Evolutionary conservation across 2,113 vertebrate species (phyloP).

Genomic region (Opisthocomus hoazin): DNA sequence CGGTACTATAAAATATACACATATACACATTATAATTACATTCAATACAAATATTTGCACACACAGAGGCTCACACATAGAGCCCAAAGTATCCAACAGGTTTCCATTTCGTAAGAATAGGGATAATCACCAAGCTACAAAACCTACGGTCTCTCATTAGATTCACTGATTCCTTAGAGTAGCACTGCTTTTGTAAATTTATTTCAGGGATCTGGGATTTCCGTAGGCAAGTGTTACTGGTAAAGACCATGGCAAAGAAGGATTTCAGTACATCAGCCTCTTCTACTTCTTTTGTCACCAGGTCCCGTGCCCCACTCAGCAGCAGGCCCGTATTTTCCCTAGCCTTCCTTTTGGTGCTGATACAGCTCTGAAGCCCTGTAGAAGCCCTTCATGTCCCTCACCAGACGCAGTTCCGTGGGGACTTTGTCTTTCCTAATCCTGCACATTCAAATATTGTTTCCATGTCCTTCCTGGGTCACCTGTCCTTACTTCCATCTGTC

Average conservation of each 20-base stretch:
- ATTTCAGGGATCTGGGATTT: background rate
- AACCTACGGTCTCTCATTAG: background rate
- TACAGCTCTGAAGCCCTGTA: background rate
- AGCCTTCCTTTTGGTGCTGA: background rate
- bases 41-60: background rate
- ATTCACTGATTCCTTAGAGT: background rate
- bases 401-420: background rate
- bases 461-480: background rate
- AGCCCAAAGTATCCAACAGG: background rate
- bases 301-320: background rate
- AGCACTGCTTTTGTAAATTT: background rate
- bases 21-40: background rate
- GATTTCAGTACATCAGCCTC: accelerated
- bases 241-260: background rate
- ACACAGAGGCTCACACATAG: background rate
- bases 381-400: background rate
- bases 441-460: background rate
- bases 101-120: background rate
- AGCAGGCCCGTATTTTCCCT: background rate
- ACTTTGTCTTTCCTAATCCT: background rate
- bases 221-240: background rate
- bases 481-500: background rate
- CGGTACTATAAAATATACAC: background rate
- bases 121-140: background rate
- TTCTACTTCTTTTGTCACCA: background rate